These are phyloP conservation scores for Motacilla tschutschensis DNA, from an alignment of 2,113 vertebrate genomes.

Conservation along the genomic window DNA sequence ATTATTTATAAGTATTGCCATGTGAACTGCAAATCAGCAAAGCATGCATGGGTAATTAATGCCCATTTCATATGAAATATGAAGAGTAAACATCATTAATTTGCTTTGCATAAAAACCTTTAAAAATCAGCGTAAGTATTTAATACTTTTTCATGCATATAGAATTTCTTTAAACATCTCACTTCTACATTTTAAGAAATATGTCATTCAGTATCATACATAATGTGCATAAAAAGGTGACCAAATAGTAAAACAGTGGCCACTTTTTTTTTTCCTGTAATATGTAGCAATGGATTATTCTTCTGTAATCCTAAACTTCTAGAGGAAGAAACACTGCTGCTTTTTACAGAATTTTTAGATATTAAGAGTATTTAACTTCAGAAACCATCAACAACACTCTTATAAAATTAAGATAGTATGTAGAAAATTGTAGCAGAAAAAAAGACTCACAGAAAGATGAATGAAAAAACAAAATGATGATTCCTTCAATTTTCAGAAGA, in stretches of 20 bases:
- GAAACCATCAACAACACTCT: not conserved
- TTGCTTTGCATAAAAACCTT: not conserved
- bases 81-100: conserved; percentile 24
- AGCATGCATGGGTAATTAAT: conserved; percentile 25
- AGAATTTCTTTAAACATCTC: not conserved
- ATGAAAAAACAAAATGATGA: not conserved
- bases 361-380: not conserved
- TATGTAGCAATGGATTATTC: not conserved
- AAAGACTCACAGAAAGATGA: not conserved
- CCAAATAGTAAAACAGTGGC: not conserved
- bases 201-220: not conserved
- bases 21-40: conserved; percentile 25
- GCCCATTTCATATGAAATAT: conserved; percentile 3
- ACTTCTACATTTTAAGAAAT: not conserved
- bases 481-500: not conserved
- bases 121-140: not conserved
- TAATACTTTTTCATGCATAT: not conserved
- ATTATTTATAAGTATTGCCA: conserved; percentile 45
- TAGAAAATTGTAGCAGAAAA: not conserved
- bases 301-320: not conserved
- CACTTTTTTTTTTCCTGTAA: not conserved
- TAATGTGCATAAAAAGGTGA: not conserved
- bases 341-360: not conserved
- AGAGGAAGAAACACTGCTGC: not conserved
- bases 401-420: not conserved